Evolutionary conservation across 1,140 invertebrate genomes (phyloP).

Genomic region (Conus betulinus): DNA sequence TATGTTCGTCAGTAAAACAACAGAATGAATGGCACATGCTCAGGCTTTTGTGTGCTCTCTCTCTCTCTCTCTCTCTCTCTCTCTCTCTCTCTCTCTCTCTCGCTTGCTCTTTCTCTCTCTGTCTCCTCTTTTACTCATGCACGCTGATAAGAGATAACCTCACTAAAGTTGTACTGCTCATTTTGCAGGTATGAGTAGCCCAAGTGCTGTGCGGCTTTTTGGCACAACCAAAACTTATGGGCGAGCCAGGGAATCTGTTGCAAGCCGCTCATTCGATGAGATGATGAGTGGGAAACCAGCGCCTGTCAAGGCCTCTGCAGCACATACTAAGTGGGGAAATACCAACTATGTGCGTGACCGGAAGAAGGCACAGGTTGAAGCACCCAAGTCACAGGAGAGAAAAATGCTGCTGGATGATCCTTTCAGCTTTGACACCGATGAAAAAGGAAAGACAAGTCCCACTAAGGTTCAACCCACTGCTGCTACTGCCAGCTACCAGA

Average conservation of each 20-base stretch:
- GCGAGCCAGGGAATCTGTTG: constrained; percentile 49
- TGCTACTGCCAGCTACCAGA: constrained; percentile 40
- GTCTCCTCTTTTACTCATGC: no score
- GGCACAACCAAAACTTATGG: constrained; percentile 54
- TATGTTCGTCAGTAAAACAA: no score
- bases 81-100: no score
- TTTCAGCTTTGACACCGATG: constrained; percentile 64
- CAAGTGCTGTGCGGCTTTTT: constrained; percentile 39
- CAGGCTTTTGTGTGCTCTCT: no score
- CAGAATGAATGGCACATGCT: no score
- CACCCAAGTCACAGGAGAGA: constrained; percentile 42
- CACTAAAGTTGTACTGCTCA: background rate
- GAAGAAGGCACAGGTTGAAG: constrained; percentile 33
- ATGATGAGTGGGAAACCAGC: constrained; percentile 50
- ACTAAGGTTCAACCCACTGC: constrained; percentile 30
- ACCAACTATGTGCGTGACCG: constrained; percentile 60
- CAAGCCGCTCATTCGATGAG: constrained; percentile 63
- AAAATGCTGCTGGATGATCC: constrained; percentile 53
- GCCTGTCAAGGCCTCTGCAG: constrained; percentile 51
- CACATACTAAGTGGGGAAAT: constrained; percentile 65
- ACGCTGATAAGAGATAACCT: no score
- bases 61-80: no score
- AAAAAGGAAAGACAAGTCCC: constrained; percentile 44
- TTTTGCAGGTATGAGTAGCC: constrained; percentile 35
- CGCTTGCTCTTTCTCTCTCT: no score